A percentile compares a stretch with the other conserved stretches of the same genome.
These are phyloP conservation scores for Patiria pectinifera DNA, from an alignment of 53 echinoderm and acorn worm genomes.

Conservation along the genomic window DNA sequence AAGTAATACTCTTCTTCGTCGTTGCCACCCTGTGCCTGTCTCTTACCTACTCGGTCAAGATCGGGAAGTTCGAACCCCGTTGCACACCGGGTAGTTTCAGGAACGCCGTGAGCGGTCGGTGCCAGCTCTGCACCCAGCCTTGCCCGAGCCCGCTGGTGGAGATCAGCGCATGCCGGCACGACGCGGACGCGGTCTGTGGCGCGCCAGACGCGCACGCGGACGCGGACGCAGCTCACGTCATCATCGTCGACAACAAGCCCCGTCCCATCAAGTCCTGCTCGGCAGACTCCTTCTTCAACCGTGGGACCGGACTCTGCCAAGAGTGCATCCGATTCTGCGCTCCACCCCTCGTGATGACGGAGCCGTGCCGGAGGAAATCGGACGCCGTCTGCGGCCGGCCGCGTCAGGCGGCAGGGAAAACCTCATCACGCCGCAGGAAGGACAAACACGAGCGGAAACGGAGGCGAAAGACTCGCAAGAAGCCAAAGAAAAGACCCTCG, in stretches of 20 bases:
- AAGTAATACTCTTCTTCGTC: not conserved
- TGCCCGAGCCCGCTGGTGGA: slow-evolving; percentile 13
- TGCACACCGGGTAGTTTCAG: slow-evolving; percentile 3
- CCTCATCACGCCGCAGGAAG: not conserved
- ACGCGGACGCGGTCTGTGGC: slow-evolving; percentile 38
- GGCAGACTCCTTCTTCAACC: slow-evolving; percentile 20
- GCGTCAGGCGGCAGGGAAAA: not conserved
- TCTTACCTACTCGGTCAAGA: not conserved
- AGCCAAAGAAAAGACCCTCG: not conserved
- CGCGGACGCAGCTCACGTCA: not conserved
- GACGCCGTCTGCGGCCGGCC: slow-evolving; percentile 27
- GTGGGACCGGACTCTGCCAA: slow-evolving; percentile 4
- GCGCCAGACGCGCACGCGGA: not conserved
- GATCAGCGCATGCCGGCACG: slow-evolving; percentile 7
- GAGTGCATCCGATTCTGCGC: slow-evolving; percentile 3
- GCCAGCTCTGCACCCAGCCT: not conserved
- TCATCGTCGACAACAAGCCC: not conserved
- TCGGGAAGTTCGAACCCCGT: not conserved
- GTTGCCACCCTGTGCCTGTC: slow-evolving; percentile 17
- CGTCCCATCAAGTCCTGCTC: not conserved
- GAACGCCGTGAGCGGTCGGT: not conserved
- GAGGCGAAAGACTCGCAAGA: not conserved
- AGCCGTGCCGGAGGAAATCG: not conserved
- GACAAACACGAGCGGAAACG: not conserved
- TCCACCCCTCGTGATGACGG: slow-evolving; percentile 5